A percentile compares a stretch with the other conserved stretches of the same genome.
Evolutionary conservation across 2,797 vertebrate species (phyloP).

Genomic region (Ibycter americanus): DNA sequence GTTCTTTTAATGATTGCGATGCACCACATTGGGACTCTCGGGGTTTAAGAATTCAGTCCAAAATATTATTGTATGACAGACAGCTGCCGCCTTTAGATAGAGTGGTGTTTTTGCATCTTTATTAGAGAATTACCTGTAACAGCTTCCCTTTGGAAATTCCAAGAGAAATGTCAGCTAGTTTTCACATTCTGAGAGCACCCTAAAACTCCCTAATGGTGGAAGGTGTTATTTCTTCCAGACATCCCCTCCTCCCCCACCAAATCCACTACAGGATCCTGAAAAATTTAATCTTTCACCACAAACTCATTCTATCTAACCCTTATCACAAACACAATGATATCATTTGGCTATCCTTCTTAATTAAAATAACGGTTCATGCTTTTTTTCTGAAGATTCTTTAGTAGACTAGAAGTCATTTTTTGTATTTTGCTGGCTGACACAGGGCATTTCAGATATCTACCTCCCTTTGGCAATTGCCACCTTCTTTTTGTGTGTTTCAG

Average conservation of each 20-base stretch:
- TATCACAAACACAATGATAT: background rate
- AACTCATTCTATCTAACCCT: background rate
- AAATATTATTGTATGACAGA: background rate
- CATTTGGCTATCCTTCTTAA: background rate
- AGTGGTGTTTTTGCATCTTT: background rate
- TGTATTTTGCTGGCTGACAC: background rate
- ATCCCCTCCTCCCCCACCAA: background rate
- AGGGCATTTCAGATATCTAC: background rate
- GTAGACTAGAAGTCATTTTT: background rate
- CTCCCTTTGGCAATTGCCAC: background rate
- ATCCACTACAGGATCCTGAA: background rate
- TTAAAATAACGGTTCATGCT: background rate
- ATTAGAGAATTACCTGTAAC: background rate
- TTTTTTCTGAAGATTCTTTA: background rate
- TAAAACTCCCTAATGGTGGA: background rate
- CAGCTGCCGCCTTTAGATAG: background rate
- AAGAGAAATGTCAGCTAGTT: background rate
- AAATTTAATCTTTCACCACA: background rate
- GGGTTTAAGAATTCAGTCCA: background rate
- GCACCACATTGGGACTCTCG: background rate
- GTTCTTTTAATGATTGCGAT: background rate
- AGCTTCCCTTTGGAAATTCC: background rate
- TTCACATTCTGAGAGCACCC: background rate
- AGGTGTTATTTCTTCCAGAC: background rate
- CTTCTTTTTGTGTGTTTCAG: background rate